Evolutionary conservation across 2,888 invertebrate genomes (phyloP).

Genomic region (Cinara cedri): DNA sequence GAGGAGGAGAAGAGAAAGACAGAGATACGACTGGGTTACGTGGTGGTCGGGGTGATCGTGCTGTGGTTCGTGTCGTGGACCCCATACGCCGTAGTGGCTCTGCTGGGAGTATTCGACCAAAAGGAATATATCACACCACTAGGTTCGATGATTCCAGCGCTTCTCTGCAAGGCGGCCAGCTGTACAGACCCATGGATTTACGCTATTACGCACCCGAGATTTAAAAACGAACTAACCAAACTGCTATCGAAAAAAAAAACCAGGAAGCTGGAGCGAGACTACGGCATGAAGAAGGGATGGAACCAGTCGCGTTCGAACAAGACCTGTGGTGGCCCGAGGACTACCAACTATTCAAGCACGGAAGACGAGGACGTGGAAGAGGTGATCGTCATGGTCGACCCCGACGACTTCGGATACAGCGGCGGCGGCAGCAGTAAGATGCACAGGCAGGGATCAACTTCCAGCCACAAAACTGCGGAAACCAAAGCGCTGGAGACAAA

Average conservation of each 20-base stretch:
- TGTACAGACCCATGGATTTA: constrained; percentile 83
- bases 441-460: constrained; percentile 22
- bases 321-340: not conserved
- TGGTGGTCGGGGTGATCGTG: constrained; percentile 73
- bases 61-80: constrained; percentile 84
- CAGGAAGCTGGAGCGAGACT: constrained; percentile 62
- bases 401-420: constrained; percentile 26
- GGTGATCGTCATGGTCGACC: constrained; percentile 67
- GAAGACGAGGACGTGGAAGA: constrained; percentile 67
- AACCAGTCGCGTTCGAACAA: constrained; percentile 39
- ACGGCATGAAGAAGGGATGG: constrained; percentile 43
- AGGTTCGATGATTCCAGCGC: constrained; percentile 76
- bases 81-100: constrained; percentile 78
- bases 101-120: constrained; percentile 74
- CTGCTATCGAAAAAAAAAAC: constrained; percentile 62
- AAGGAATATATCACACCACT: constrained; percentile 72
- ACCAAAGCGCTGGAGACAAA: constrained; percentile 38
- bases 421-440: not conserved
- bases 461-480: constrained; percentile 50
- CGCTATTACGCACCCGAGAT: constrained; percentile 79
- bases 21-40: constrained; percentile 67
- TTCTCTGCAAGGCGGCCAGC: constrained; percentile 81
- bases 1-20: constrained; percentile 72
- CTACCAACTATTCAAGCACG: constrained; percentile 61
- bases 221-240: constrained; percentile 70